These are phyloP conservation scores for Poeciliopsis occidentalis DNA, from an alignment of 2,113 vertebrate species.

Conservation along the genomic window DNA sequence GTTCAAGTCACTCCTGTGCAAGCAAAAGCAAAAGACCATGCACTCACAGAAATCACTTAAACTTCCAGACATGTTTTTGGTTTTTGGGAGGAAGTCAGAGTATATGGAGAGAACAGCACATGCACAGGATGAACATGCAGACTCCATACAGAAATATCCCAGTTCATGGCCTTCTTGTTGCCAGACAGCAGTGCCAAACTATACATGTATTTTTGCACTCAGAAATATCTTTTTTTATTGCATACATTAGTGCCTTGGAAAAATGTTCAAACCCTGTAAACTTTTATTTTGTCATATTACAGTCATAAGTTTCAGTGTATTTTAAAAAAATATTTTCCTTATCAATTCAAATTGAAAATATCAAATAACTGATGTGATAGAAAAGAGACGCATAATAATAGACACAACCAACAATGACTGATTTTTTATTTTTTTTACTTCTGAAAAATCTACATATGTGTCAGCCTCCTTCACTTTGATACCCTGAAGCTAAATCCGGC, in stretches of 20 bases:
- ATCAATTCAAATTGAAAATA: background rate
- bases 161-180: background rate
- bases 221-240: background rate
- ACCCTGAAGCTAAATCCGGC: background rate
- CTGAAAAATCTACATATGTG: background rate
- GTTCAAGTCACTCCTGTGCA: too few relatives aligned
- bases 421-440: too few relatives aligned
- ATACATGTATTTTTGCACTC: background rate
- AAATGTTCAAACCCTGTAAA: background rate
- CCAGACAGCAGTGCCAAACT: background rate
- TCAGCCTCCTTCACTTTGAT: background rate
- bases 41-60: background rate
- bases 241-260: background rate
- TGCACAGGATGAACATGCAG: background rate
- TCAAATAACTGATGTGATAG: background rate
- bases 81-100: too few relatives aligned
- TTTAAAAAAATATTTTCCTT: too few relatives aligned
- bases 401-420: background rate
- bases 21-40: too few relatives aligned
- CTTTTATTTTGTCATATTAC: background rate
- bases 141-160: background rate
- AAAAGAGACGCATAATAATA: background rate
- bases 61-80: background rate
- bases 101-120: too few relatives aligned
- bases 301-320: background rate